A percentile compares a stretch with the other conserved stretches of the same genome.
phyloP scores from a whole-genome alignment of 2,113 vertebrate genomes.

The Calidris pugnax region DNA sequence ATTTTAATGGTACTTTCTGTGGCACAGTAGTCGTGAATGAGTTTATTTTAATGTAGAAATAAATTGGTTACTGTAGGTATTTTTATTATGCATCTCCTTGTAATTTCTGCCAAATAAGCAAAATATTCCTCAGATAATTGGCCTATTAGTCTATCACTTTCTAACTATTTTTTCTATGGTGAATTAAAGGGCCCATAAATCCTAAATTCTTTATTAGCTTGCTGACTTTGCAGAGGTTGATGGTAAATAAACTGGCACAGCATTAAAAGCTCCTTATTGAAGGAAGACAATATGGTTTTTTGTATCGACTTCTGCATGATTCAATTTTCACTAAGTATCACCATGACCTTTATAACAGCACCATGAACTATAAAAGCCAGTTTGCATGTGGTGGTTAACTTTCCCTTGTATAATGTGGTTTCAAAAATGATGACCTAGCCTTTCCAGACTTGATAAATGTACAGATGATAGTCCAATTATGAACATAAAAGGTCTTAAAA shows the following conservation, averaged over 20 bases:
- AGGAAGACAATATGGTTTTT: slow-evolving; percentile 69
- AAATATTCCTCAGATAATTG: slow-evolving; percentile 49
- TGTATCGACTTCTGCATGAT: slow-evolving; percentile 73
- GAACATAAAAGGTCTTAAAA: slow-evolving; percentile 53
- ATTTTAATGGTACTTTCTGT: slow-evolving; percentile 53
- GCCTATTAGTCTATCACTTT: slow-evolving; percentile 33
- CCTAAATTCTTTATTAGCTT: slow-evolving; percentile 53
- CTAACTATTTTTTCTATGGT: slow-evolving; percentile 1
- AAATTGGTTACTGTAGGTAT: slow-evolving; percentile 34
- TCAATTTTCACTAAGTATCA: slow-evolving; percentile 74
- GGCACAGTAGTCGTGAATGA: slow-evolving; percentile 34
- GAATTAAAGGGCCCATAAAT: slow-evolving; percentile 53
- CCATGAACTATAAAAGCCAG: slow-evolving; percentile 73
- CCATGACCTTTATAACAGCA: slow-evolving; percentile 62
- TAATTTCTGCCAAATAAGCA: slow-evolving; percentile 56
- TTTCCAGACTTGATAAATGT: slow-evolving; percentile 49
- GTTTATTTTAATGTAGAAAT: slow-evolving; percentile 43
- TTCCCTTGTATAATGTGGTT: slow-evolving; percentile 47
- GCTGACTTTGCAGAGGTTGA: slow-evolving; percentile 68
- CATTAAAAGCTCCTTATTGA: slow-evolving; percentile 68
- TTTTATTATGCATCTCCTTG: slow-evolving; percentile 34
- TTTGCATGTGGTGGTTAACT: slow-evolving; percentile 70
- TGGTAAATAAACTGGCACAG: slow-evolving; percentile 66
- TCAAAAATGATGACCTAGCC: slow-evolving; percentile 59
- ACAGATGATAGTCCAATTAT: slow-evolving; percentile 40